phyloP scores from a whole-genome alignment of 2,888 invertebrate genomes.

The Limenitis camilla region DNA sequence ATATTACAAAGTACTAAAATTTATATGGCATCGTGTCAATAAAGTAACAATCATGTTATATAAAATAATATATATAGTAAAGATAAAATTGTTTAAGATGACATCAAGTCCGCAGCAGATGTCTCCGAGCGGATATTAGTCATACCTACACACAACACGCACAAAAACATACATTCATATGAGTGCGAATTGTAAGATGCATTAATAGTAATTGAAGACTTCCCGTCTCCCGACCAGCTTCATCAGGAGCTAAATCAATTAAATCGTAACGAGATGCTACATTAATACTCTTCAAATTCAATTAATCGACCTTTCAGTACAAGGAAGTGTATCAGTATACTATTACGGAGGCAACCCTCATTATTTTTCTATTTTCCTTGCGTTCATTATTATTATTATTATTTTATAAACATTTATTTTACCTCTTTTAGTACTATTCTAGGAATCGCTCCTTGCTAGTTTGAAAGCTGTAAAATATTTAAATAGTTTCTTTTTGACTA shows the following conservation, averaged over 20 bases:
- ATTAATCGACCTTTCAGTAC: neutral
- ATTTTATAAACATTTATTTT: too few relatives aligned
- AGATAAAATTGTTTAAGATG: slow-evolving; percentile 34
- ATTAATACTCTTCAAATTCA: neutral
- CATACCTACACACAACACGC: slow-evolving; percentile 36
- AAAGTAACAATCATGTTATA: slow-evolving; percentile 16
- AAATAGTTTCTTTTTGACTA: too few relatives aligned
- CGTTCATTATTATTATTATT: too few relatives aligned
- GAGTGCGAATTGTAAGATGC: slow-evolving; percentile 51
- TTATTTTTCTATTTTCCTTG: too few relatives aligned
- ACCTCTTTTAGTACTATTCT: too few relatives aligned
- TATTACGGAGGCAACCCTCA: neutral
- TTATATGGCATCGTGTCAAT: slow-evolving; percentile 9
- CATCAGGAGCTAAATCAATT: slow-evolving; percentile 29
- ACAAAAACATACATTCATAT: slow-evolving; percentile 37
- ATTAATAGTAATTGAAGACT: slow-evolving; percentile 67
- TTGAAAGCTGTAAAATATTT: too few relatives aligned
- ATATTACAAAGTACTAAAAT: slow-evolving; percentile 17
- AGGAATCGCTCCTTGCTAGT: too few relatives aligned
- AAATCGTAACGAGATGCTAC: slow-evolving; percentile 7
- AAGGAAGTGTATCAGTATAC: neutral
- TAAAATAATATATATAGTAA: slow-evolving; percentile 31
- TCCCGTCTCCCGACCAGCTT: slow-evolving; percentile 46
- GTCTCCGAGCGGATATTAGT: slow-evolving; percentile 61
- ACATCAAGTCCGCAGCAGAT: slow-evolving; percentile 44